Evolutionary conservation across 2,113 vertebrate genomes (phyloP).

Genomic region (Osmerus mordax): DNA sequence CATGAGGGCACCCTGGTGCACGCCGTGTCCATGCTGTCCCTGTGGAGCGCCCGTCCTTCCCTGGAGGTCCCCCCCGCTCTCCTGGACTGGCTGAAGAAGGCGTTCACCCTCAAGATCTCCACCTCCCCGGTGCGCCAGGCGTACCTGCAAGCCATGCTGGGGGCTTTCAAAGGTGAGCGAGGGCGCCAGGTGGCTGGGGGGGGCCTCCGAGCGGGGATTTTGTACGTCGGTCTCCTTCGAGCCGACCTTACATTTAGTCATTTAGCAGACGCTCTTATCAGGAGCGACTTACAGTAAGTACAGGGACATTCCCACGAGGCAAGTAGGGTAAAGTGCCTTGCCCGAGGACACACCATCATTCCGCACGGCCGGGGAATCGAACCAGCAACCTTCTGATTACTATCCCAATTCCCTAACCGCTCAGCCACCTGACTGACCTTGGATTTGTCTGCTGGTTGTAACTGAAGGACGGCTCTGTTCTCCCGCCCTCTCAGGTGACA

Average conservation of each 20-base stretch:
- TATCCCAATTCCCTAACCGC: too few species aligned
- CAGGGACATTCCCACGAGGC: too few species aligned
- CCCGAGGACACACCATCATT: too few species aligned
- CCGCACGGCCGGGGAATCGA: too few species aligned
- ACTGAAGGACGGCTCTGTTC: too few species aligned
- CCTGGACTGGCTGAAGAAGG: conserved; percentile 92
- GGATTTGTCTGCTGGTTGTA: too few species aligned
- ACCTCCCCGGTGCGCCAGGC: conserved; percentile 89
- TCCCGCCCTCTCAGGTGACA: conserved; percentile 76
- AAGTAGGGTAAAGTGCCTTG: too few species aligned
- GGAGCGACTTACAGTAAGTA: too few species aligned
- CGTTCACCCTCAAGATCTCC: conserved; percentile 90
- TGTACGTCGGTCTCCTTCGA: background rate
- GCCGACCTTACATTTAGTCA: background rate
- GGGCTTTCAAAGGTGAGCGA: conserved; percentile 84
- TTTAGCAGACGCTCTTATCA: too few species aligned
- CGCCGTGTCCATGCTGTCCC: conserved; percentile 84
- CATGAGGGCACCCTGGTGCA: conserved; percentile 93
- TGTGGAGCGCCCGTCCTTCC: conserved; percentile 87
- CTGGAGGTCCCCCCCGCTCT: conserved; percentile 83
- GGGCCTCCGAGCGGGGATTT: too few species aligned
- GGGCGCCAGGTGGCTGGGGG: too few species aligned
- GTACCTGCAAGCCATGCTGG: conserved; percentile 91
- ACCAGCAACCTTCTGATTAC: too few species aligned
- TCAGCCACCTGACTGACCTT: background rate